These are phyloP conservation scores for Chymomyza costata DNA, from an alignment of 1,140 invertebrate species.

Conservation along the genomic window DNA sequence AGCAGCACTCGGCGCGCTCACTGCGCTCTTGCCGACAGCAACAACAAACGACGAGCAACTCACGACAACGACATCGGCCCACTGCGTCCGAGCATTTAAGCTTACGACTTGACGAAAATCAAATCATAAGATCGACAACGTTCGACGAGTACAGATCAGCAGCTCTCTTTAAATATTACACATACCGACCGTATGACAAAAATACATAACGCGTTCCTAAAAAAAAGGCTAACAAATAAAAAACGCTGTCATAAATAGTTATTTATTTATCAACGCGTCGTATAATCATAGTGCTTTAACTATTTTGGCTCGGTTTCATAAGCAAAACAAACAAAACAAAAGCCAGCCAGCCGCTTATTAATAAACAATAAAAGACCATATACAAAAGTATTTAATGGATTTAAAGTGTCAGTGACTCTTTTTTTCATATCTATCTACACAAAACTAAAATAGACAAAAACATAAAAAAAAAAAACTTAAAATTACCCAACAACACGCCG, in stretches of 20 bases:
- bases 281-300: constrained; percentile 5
- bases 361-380: constrained; percentile 46
- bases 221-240: no score
- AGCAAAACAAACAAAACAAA: constrained; percentile 35
- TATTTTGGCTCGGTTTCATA: constrained; percentile 35
- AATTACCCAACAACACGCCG: constrained; percentile 34
- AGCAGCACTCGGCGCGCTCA: constrained; percentile 35
- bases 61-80: not conserved
- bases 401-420: constrained; percentile 72
- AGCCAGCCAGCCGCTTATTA: constrained; percentile 38
- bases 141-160: constrained; percentile 57
- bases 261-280: no score
- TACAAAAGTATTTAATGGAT: constrained; percentile 49
- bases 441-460: constrained; percentile 9
- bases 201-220: not conserved
- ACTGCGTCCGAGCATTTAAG: constrained; percentile 54
- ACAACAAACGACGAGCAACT: constrained; percentile 1
- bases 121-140: constrained; percentile 74
- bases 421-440: constrained; percentile 21
- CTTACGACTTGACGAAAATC: constrained; percentile 62
- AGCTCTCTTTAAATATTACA: constrained; percentile 12
- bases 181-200: not conserved
- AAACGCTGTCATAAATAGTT: no score
- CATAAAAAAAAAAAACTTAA: constrained; percentile 25
- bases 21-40: constrained; percentile 16